A percentile compares a stretch with the other conserved stretches of the same genome.
Evolutionary conservation across 2,888 invertebrate species (phyloP).

Genomic region (Sesia bembeciformis): DNA sequence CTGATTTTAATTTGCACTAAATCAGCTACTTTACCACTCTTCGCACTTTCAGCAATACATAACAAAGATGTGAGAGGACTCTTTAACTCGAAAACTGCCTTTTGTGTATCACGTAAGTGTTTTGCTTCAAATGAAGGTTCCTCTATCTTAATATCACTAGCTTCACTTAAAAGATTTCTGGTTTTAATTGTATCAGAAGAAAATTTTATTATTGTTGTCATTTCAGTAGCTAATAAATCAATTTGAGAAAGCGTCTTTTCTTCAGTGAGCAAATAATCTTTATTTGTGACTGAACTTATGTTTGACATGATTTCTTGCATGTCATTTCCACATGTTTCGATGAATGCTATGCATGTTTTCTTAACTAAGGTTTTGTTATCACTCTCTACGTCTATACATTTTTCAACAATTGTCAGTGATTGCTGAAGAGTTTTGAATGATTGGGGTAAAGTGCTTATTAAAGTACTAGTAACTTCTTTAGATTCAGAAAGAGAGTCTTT

Average conservation of each 20-base stretch:
- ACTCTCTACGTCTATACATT: constrained; percentile 79
- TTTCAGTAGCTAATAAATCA: constrained; percentile 59
- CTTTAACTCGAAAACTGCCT: constrained; percentile 52
- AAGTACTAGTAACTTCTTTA: constrained; percentile 55
- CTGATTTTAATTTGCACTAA: constrained; percentile 32
- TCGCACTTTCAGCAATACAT: constrained; percentile 42
- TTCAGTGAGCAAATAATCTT: constrained; percentile 52
- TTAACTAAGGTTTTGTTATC: constrained; percentile 79
- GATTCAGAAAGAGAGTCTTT: constrained; percentile 53
- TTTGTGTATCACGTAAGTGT: constrained; percentile 56
- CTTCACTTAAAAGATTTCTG: constrained; percentile 41
- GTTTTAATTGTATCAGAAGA: constrained; percentile 72
- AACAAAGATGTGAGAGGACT: constrained; percentile 47
- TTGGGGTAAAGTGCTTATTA: constrained; percentile 72
- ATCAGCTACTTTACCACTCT: constrained; percentile 28
- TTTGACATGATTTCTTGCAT: constrained; percentile 71
- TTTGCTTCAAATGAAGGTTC: constrained; percentile 39
- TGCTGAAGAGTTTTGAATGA: constrained; percentile 78
- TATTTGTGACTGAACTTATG: constrained; percentile 51
- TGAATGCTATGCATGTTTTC: constrained; percentile 78
- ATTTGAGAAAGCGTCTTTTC: constrained; percentile 54
- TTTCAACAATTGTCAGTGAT: constrained; percentile 78
- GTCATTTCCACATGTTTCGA: constrained; percentile 74
- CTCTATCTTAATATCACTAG: constrained; percentile 40
- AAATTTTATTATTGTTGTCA: constrained; percentile 62